Base-by-base conservation (phyloP, 1,140 invertebrate genomes). In the Bilobella aurantiaca region DNA sequence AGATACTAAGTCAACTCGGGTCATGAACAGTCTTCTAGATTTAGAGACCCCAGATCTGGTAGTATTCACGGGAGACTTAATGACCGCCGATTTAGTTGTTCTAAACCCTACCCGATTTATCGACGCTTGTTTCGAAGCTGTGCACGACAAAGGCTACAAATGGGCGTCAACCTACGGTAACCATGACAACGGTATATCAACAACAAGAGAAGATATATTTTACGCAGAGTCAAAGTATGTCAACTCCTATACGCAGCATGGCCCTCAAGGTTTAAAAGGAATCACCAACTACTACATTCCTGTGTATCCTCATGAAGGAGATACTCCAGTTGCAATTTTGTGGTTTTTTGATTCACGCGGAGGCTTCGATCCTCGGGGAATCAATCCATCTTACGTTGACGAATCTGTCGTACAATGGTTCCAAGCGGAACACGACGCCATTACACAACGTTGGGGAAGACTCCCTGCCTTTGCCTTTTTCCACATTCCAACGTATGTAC, bases 401-500 rank as follows among this genome's bases (percentile, higher is more conserved):
- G 34, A 42, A 42, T 12, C 34, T 12, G 34, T 42, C 18, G 34
- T 42, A 8, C 8, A 8, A 12, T 63, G 62, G 62, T 63, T 63
- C 23, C 1, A 29, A 29, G 25, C 58, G 31, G 61, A 58, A 42
- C 56, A 64, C 28, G 0, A 3, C n/a, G 46, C n/a, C 16, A 21
- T 68, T 28, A 47, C 23, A 28, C n/a, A 53, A 1, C 5, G 0
- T 3, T 68, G 58, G 63, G 67, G 67, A 12, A 21, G 8, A 1
- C 25, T 68, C n/a, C 67, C 67, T 1, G 49, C 63, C 2, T 49
- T 68, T 12, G 67, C 58, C 8, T 69, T 69, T 63, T 57, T 69
- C 14, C 58, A 60, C 31, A 60, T 60, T 60, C 58, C 58, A 5
- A 60, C 58, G 58, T 60, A 60, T 37, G 31, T 57, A 46, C 56